Evolutionary conservation across 2,113 vertebrate species (phyloP).

Genomic region (Eudyptes chrysolophus): DNA sequence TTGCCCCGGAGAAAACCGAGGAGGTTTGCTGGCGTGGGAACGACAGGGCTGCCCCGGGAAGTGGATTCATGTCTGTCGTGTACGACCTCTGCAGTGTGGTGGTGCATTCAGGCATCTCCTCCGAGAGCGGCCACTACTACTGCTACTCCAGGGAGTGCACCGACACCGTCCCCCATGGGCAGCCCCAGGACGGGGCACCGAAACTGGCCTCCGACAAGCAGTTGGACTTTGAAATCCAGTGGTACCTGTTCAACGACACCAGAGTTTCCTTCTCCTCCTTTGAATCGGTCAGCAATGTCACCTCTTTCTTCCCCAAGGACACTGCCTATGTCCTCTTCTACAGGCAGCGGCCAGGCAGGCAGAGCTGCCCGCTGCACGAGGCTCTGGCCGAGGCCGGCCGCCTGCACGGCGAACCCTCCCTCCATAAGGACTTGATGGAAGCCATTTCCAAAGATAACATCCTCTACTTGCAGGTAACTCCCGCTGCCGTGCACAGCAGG

Average conservation of each 20-base stretch:
- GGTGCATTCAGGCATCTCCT: conserved; percentile 82
- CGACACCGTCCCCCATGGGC: accelerated
- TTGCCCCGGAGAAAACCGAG: not conserved
- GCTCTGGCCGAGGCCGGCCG: not conserved
- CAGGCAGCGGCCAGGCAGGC: conserved; percentile 57
- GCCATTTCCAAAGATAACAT: conserved; percentile 84
- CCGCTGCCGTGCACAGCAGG: not conserved
- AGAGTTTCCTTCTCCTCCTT: conserved; percentile 85
- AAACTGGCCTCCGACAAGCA: not conserved
- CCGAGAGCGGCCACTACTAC: conserved; percentile 84
- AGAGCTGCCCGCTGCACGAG: not conserved
- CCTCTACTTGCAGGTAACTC: conserved; percentile 80
- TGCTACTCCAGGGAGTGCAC: conserved; percentile 82
- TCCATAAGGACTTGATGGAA: conserved; percentile 82
- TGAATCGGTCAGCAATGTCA: conserved; percentile 80
- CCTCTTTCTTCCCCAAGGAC: conserved; percentile 84
- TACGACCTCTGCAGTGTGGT: conserved; percentile 83
- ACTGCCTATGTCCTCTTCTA: conserved; percentile 84
- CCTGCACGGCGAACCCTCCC: conserved; percentile 52
- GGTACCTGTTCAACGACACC: conserved; percentile 86
- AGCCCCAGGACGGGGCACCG: not conserved
- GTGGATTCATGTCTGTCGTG: conserved; percentile 44
- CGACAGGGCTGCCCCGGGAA: not conserved
- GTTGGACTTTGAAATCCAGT: conserved; percentile 74
- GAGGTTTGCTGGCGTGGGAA: not conserved